phyloP scores from a whole-genome alignment of 2,113 vertebrate genomes.

The Cheilinus undulatus region DNA sequence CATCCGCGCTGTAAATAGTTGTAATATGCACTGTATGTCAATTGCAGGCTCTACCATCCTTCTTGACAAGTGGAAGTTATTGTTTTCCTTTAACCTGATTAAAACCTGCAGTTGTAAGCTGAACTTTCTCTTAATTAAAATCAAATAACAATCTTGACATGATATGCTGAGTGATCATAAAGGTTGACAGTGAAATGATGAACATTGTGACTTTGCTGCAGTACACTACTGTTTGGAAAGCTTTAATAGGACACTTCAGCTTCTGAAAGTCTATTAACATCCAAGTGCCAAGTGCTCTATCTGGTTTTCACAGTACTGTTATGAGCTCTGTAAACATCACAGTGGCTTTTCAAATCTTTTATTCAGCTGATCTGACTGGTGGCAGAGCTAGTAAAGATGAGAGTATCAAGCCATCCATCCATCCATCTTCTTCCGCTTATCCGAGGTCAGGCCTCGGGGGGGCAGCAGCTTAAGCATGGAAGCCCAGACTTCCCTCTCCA shows the following conservation, averaged over 20 bases:
- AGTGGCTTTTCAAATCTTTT: slow-evolving; percentile 2
- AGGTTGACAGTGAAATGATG: slow-evolving; percentile 3
- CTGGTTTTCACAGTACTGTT: neutral
- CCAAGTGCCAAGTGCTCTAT: neutral
- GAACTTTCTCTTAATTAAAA: neutral
- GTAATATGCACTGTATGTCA: neutral
- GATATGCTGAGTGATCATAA: slow-evolving; percentile 6
- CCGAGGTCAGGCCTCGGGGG: too few relatives aligned
- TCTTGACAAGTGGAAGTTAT: neutral
- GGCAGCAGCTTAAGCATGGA: too few relatives aligned
- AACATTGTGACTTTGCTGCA: neutral
- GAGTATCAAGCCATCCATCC: neutral
- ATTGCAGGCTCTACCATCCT: neutral
- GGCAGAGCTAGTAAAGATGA: slow-evolving; percentile 2
- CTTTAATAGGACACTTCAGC: neutral
- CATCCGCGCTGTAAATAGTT: too few relatives aligned
- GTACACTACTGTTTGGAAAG: neutral
- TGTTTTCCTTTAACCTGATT: slow-evolving; percentile 10
- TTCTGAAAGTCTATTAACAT: neutral
- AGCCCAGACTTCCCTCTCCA: too few relatives aligned
- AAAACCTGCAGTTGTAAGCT: slow-evolving; percentile 7
- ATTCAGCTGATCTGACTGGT: neutral
- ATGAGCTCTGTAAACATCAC: slow-evolving; percentile 5
- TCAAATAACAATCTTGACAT: slow-evolving; percentile 9
- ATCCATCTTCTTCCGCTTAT: too few relatives aligned